Evolutionary conservation across 2,113 vertebrate species (phyloP).

Genomic region (Psittacus erithacus): DNA sequence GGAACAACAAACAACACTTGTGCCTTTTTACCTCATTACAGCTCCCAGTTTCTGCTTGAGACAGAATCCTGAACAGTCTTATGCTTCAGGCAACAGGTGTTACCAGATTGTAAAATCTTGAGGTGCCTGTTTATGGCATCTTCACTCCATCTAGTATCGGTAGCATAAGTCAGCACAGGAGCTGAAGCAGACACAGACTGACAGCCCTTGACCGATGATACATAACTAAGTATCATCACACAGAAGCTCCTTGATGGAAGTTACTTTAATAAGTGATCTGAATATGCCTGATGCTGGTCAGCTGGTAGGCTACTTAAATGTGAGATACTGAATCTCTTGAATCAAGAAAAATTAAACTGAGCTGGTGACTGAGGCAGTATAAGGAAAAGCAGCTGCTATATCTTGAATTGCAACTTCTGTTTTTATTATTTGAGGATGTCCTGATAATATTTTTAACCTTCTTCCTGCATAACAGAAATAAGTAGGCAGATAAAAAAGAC

Average conservation of each 20-base stretch:
- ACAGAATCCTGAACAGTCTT: not conserved
- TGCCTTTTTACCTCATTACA: not conserved
- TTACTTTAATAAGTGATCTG: conserved; percentile 19
- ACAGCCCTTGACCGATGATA: not conserved
- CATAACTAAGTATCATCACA: not conserved
- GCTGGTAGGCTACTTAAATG: not conserved
- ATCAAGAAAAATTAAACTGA: not conserved
- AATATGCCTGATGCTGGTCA: not conserved
- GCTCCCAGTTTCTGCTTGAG: not conserved
- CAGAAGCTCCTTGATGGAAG: not conserved
- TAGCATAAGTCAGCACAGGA: conserved; percentile 12
- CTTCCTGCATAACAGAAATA: not conserved
- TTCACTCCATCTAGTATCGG: not conserved
- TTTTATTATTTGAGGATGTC: not conserved
- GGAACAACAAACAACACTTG: not conserved
- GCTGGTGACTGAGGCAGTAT: not conserved
- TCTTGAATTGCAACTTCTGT: not conserved
- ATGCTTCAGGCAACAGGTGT: not conserved
- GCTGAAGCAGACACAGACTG: not conserved
- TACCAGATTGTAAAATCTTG: not conserved
- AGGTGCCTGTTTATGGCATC: not conserved
- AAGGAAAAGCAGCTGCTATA: not conserved
- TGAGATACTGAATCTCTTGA: not conserved
- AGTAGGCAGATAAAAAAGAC: not conserved
- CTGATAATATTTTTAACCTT: not conserved